phyloP scores from a whole-genome alignment of 2,888 invertebrate genomes.

The Andrena trimmerana region DNA sequence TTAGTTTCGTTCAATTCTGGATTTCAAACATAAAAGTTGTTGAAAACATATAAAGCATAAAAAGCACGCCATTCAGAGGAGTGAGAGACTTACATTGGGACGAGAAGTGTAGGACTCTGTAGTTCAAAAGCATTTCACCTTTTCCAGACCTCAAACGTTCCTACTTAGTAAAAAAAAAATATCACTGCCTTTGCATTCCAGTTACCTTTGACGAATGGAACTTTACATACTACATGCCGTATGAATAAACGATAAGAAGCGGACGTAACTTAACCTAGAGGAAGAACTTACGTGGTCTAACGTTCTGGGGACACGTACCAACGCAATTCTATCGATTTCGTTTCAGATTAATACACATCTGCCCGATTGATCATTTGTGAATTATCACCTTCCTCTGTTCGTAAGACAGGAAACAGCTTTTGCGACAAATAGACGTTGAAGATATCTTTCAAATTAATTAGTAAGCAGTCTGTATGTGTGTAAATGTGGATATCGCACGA shows the following conservation, averaged over 20 bases:
- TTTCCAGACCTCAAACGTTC: not conserved
- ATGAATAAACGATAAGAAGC: slow-evolving; percentile 62
- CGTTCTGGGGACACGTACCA: slow-evolving; percentile 62
- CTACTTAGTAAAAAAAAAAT: slow-evolving; percentile 34
- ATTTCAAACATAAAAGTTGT: not conserved
- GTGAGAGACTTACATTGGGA: not conserved
- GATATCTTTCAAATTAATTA: too few species aligned
- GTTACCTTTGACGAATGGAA: slow-evolving; percentile 51
- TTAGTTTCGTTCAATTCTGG: not conserved
- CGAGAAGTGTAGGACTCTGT: not conserved
- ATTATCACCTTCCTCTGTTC: slow-evolving; percentile 21
- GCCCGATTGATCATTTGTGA: slow-evolving; percentile 33
- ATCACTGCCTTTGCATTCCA: not conserved
- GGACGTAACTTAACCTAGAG: slow-evolving; percentile 45
- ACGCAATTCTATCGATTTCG: slow-evolving; percentile 61
- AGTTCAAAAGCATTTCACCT: not conserved
- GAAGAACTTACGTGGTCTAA: slow-evolving; percentile 63
- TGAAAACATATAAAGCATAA: not conserved
- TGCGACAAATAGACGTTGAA: too few species aligned
- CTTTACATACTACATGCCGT: slow-evolving; percentile 35
- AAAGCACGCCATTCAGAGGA: not conserved
- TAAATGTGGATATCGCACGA: too few species aligned
- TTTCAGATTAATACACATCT: slow-evolving; percentile 41
- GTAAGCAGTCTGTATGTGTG: too few species aligned
- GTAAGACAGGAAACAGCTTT: too few species aligned